Percentiles rank a stretch among this genome's conserved stretches.
These are phyloP conservation scores for Fragum sueziense DNA, from an alignment of 2,888 invertebrate genomes.

Conservation along the genomic window DNA sequence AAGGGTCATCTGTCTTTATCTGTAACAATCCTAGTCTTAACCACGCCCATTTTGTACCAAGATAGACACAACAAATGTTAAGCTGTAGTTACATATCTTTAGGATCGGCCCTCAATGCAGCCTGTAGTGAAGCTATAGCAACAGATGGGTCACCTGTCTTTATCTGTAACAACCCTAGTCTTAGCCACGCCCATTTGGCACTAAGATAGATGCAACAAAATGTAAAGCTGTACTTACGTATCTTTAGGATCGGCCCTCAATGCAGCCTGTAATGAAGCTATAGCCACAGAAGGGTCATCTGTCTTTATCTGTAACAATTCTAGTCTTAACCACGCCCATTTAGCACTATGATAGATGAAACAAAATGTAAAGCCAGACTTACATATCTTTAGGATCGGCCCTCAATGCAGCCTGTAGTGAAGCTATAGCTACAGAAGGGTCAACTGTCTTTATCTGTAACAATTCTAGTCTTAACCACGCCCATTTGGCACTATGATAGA, in stretches of 20 bases:
- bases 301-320: slow-evolving; percentile 91
- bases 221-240: too few relatives aligned
- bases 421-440: slow-evolving; percentile 89
- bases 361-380: too few relatives aligned
- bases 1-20: slow-evolving; percentile 88
- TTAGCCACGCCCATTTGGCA: slow-evolving; percentile 91
- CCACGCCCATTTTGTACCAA: slow-evolving; percentile 90
- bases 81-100: slow-evolving; percentile 88
- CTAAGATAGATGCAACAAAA: too few relatives aligned
- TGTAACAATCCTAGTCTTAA: slow-evolving; percentile 92
- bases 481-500: slow-evolving; percentile 88
- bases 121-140: slow-evolving; percentile 90
- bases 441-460: slow-evolving; percentile 88
- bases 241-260: slow-evolving; percentile 85
- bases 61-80: too few relatives aligned
- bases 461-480: slow-evolving; percentile 93
- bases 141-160: slow-evolving; percentile 88
- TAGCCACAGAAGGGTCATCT: slow-evolving; percentile 89
- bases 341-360: slow-evolving; percentile 83
- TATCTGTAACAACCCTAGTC: slow-evolving; percentile 91
- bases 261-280: slow-evolving; percentile 88
- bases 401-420: slow-evolving; percentile 87
- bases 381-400: slow-evolving; percentile 86
- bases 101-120: slow-evolving; percentile 83
- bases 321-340: slow-evolving; percentile 92